Evolutionary conservation across 2,797 vertebrate species (phyloP), one percentile per base, ranked within the genome.

Genomic region (Miichthys miiuy): DNA sequence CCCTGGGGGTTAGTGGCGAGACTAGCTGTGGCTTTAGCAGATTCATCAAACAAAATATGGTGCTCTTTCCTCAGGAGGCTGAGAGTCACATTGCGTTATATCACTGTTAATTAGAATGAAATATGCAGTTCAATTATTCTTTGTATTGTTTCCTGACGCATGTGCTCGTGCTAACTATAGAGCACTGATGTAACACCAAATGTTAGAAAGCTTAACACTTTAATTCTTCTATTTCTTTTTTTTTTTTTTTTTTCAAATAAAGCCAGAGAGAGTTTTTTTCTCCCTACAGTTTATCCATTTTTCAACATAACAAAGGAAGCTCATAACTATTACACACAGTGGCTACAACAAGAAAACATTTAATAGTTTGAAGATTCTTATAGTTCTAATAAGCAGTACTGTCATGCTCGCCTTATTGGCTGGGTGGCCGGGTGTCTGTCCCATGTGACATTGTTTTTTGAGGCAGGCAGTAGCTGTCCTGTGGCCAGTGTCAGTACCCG

Each of bases 101-200:
- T 95, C 94, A 94, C 93, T 89, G 93, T 95, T 95, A 95, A 96
- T 96, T 95, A 95, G 94, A 95, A 94, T 93, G 93, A 95, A 95
- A 95, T 96, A 95, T 95, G 93, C 92, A 88, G 90, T 94, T 94
- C 94, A 94, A 91, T 95, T 95, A 95, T 94, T 94, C 93, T 92
- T 91, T 90, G 92, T 89, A 93, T 95, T 94, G 94, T 91, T 94
- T 92, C 86, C 92, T 92, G 90, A 93, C 68, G 79, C 88, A 74
- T 74, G 80, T 66, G 86, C 68, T 81, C 63, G 47, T 78, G 88
- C 92, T 94, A 94, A 93, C 91, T 75, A 87, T 88, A 83, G 91
- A 92, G 92, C 89, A 88, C 92, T 92, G 90, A 95, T 92, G 87
- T 87, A 93, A 94, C 84, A 88, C 87, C 90, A 84, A 90, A 88